Evolutionary conservation across 2,797 vertebrate species (phyloP).

Genomic region (Etheostoma perlongum): DNA sequence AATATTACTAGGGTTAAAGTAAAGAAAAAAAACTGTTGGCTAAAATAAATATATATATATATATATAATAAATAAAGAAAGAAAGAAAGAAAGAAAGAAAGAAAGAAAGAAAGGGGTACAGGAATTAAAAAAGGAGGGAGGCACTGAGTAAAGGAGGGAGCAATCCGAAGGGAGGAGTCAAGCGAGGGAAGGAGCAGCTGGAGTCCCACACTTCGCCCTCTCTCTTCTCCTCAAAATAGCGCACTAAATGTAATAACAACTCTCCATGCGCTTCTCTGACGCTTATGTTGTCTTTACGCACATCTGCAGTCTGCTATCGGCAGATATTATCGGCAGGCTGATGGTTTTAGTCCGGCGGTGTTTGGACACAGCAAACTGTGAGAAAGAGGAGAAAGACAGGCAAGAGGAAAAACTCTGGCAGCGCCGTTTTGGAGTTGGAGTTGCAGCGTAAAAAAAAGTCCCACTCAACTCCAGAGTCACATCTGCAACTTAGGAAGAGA

Average conservation of each 20-base stretch:
- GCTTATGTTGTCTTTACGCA: constrained; percentile 68
- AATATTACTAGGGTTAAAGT: constrained; percentile 5
- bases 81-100: constrained; percentile 5
- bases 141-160: constrained; percentile 78
- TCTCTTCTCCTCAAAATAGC: constrained; percentile 81
- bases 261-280: constrained; percentile 74
- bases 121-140: constrained; percentile 65
- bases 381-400: constrained; percentile 72
- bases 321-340: constrained; percentile 68
- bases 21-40: not conserved
- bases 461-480: constrained; percentile 76
- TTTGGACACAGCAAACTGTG: constrained; percentile 73
- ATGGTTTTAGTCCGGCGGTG: constrained; percentile 66
- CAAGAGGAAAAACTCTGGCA: constrained; percentile 78
- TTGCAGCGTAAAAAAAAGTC: constrained; percentile 75
- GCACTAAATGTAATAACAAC: constrained; percentile 80
- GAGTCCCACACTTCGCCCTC: constrained; percentile 84
- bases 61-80: not conserved
- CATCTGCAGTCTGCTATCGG: constrained; percentile 66
- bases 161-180: constrained; percentile 88
- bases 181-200: constrained; percentile 84
- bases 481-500: constrained; percentile 74
- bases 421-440: constrained; percentile 83
- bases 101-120: constrained; percentile 45
- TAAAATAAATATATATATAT: not conserved